phyloP scores from a whole-genome alignment of 2,797 vertebrate genomes.

The Babyrousa celebensis region DNA sequence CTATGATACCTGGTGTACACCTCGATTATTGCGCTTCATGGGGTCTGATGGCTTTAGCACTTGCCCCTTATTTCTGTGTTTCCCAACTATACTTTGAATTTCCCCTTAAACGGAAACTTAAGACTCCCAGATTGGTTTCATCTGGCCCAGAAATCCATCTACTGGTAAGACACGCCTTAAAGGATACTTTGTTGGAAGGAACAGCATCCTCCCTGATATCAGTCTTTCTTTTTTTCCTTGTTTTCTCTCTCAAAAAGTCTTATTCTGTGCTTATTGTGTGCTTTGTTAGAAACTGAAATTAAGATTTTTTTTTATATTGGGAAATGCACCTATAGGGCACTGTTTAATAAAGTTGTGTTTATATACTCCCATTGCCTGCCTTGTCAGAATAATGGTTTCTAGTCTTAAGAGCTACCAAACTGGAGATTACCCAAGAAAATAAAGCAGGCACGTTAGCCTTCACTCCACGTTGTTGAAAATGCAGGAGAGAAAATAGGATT shows the following conservation, averaged over 20 bases:
- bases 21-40: not conserved
- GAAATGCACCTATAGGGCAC: conserved; percentile 77
- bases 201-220: not conserved
- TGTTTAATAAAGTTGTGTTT: conserved; percentile 71
- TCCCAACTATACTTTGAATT: not conserved
- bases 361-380: conserved; percentile 78
- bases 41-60: not conserved
- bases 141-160: not conserved
- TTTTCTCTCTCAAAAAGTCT: not conserved
- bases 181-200: not conserved
- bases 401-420: conserved; percentile 83
- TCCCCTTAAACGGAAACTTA: conserved; percentile 34
- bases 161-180: not conserved
- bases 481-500: conserved; percentile 73
- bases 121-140: not conserved
- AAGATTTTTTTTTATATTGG: conserved; percentile 47
- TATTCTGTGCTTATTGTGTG: not conserved
- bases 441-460: conserved; percentile 84
- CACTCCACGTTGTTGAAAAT: conserved; percentile 77
- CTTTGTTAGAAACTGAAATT: not conserved
- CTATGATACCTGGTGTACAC: not conserved
- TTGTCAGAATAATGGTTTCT: conserved; percentile 83
- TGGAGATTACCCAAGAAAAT: conserved; percentile 82
- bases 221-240: not conserved
- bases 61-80: not conserved